Base-by-base conservation (phyloP, 2,113 vertebrate genomes). In the Antechinus flavipes region DNA sequence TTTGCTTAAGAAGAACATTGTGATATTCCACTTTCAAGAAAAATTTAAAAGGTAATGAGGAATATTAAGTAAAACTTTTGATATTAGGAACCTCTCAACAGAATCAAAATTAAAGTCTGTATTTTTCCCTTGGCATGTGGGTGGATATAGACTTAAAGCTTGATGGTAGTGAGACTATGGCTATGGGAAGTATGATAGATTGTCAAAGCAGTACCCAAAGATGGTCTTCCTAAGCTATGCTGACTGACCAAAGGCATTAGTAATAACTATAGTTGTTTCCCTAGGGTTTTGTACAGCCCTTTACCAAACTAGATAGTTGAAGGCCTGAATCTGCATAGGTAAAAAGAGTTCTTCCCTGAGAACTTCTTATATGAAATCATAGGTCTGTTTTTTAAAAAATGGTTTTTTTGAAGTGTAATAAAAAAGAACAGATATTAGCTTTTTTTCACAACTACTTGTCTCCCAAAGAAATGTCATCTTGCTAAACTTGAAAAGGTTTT, bases 401-500 rank as follows among this genome's bases (percentile, higher is more conserved):
- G 27, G 26, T 58, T 2, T 76, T 68, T 68, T 68, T 68, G 58
- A 84, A 84, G n/a, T 84, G 5, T 42, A 84, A 84, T 19, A 84
- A 14, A 84, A 14, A 35, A 76, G 68, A 84, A 42, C 68, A 84
- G 68, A 84, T 84, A 84, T 84, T 84, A 84, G 68, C n/a, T 84
- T 42, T 49, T 84, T 84, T 6, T 84, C 68, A 84, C 68, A 84
- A 84, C 68, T 84, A 42, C n/a, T 84, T 84, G 68, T 84, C 68
- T 84, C 68, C 61, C 68, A 84, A 84, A 84, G 68, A 84, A 84
- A 84, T 84, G 68, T 84, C 68, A 84, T 84, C n/a, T 84, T 84
- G n/a, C n/a, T 84, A 84, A 84, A 84, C 68, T 84, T 84, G 68
- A 84, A 84, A 84, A 84, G 68, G 68, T 84, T 84, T 84, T 84